These are phyloP conservation scores for Drosophila leontia DNA, from an alignment of 1,140 invertebrate genomes.

Conservation along the genomic window DNA sequence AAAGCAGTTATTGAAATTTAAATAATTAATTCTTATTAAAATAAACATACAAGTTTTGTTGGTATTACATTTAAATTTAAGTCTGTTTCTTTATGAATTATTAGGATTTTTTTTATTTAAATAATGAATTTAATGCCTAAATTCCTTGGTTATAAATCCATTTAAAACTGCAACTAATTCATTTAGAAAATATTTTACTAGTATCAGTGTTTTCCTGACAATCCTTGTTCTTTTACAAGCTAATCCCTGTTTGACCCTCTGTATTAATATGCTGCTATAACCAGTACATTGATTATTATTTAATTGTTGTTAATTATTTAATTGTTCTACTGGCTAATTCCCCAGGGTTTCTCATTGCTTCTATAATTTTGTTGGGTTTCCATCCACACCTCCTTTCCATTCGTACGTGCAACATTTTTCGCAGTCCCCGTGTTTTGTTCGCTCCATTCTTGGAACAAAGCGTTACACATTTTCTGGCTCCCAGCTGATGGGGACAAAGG, in stretches of 20 bases:
- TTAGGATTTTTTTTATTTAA: background rate
- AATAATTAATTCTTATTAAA: background rate
- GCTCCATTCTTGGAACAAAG: constrained; percentile 23
- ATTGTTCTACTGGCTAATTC: constrained; percentile 8
- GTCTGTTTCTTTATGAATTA: too few species aligned
- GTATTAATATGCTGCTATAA: background rate
- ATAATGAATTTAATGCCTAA: background rate
- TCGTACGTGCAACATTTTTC: constrained; percentile 28
- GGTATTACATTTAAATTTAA: too few species aligned
- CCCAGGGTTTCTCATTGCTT: constrained; percentile 12
- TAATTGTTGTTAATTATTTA: constrained; percentile 30
- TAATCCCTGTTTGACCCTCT: background rate
- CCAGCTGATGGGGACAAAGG: constrained; percentile 40
- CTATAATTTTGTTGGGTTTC: constrained; percentile 18
- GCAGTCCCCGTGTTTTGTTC: constrained; percentile 46
- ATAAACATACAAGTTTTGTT: too few species aligned
- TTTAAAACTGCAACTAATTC: too few species aligned
- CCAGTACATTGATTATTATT: constrained; percentile 10
- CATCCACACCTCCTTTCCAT: background rate
- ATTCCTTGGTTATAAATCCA: too few species aligned
- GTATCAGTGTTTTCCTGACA: too few species aligned
- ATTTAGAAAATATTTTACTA: background rate
- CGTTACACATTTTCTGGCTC: constrained; percentile 17
- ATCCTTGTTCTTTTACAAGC: background rate
- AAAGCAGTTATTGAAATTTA: background rate